phyloP scores from a whole-genome alignment of 2,797 vertebrate species.

The Macropus fuliginosus region DNA sequence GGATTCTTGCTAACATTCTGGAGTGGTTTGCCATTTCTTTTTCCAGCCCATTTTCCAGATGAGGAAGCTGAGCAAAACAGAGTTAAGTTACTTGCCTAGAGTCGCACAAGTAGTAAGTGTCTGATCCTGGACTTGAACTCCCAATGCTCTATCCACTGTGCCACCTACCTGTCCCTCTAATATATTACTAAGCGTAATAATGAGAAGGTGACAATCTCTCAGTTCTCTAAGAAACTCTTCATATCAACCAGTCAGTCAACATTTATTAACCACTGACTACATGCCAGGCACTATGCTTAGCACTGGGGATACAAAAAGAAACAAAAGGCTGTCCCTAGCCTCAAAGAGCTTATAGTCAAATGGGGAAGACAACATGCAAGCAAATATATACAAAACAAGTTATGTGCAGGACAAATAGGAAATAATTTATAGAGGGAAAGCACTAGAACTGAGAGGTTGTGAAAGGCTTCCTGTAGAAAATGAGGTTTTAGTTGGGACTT shows the following conservation, averaged over 20 bases:
- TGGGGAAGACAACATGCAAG: not conserved
- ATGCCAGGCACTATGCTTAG: not conserved
- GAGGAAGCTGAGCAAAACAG: no score
- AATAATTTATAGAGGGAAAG: not conserved
- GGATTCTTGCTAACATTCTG: no score
- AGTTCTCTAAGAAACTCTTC: not conserved
- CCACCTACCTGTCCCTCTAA: not conserved
- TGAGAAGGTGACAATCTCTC: not conserved
- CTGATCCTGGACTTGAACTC: no score
- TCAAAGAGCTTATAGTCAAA: not conserved
- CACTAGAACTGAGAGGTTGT: no score
- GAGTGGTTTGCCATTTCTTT: no score
- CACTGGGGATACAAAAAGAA: not conserved
- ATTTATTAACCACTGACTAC: not conserved
- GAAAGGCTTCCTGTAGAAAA: not conserved
- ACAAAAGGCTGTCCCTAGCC: not conserved
- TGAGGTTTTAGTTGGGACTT: not conserved
- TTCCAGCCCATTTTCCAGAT: no score
- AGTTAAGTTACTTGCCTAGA: no score
- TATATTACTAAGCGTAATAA: not conserved
- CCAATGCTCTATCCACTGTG: no score
- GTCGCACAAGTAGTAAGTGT: no score
- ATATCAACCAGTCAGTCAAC: not conserved
- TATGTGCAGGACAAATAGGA: not conserved
- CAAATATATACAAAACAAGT: not conserved